Evolutionary conservation across 1,140 invertebrate genomes (phyloP).

Genomic region (Tetramorium parvispinum): DNA sequence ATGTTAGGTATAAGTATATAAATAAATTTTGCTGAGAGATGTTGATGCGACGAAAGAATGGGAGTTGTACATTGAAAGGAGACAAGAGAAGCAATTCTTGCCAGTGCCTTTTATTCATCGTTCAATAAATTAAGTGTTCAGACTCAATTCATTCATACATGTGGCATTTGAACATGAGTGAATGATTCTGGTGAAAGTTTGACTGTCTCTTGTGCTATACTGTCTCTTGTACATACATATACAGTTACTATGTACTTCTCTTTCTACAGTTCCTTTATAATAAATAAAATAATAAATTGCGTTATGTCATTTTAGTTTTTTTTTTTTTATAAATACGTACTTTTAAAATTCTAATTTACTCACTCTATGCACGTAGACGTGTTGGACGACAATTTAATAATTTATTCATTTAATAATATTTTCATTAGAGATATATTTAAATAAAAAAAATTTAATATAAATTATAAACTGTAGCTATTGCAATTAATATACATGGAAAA

Average conservation of each 20-base stretch:
- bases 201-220: slow-evolving; percentile 56
- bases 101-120: slow-evolving; percentile 71
- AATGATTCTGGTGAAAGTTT: slow-evolving; percentile 62
- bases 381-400: not conserved
- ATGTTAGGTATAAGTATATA: slow-evolving; percentile 16
- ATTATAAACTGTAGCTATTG: too few species aligned
- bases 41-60: slow-evolving; percentile 50
- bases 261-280: slow-evolving; percentile 73
- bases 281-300: slow-evolving; percentile 58
- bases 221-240: slow-evolving; percentile 43
- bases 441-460: too few species aligned
- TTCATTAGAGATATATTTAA: too few species aligned
- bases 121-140: slow-evolving; percentile 65
- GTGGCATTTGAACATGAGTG: slow-evolving; percentile 46
- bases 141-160: slow-evolving; percentile 62
- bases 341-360: not conserved
- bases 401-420: too few species aligned
- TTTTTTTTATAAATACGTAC: slow-evolving; percentile 14
- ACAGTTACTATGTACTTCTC: slow-evolving; percentile 60
- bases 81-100: slow-evolving; percentile 67
- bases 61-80: slow-evolving; percentile 34
- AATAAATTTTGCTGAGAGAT: slow-evolving; percentile 41
- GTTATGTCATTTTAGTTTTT: slow-evolving; percentile 26
- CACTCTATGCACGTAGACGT: not conserved
- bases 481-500: too few species aligned